Percentiles rank a stretch among this genome's conserved stretches.
phyloP scores from a whole-genome alignment of 2,888 invertebrate genomes.

The Tricholauxania praeusta region DNA sequence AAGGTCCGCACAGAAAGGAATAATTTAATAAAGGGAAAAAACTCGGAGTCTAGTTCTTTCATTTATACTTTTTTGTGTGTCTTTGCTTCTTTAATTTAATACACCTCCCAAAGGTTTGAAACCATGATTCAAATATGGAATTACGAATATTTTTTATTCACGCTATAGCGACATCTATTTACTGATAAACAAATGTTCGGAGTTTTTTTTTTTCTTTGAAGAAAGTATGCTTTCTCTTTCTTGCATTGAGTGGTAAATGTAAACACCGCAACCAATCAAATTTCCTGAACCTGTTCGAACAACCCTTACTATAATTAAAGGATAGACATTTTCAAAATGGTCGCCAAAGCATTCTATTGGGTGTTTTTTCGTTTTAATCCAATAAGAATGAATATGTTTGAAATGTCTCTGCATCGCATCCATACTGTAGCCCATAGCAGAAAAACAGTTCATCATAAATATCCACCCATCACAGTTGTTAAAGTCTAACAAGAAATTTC shows the following conservation, averaged over 20 bases:
- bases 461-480: constrained; percentile 12
- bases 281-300: constrained; percentile 8
- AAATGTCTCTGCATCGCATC: neutral
- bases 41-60: too few species aligned
- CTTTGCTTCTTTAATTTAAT: too few species aligned
- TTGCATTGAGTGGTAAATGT: too few species aligned
- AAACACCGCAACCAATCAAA: constrained; percentile 15
- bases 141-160: too few species aligned
- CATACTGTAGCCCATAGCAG: neutral
- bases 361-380: neutral
- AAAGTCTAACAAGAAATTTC: too few species aligned
- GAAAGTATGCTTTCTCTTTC: neutral
- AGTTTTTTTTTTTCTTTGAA: neutral
- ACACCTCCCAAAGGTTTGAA: too few species aligned
- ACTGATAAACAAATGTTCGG: too few species aligned
- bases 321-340: neutral
- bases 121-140: too few species aligned
- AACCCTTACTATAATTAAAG: neutral
- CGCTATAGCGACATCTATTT: too few species aligned
- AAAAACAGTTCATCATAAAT: constrained; percentile 10
- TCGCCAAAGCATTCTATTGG: constrained; percentile 12
- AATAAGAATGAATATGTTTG: neutral
- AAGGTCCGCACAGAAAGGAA: too few species aligned
- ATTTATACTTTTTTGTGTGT: too few species aligned
- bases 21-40: too few species aligned